Evolutionary conservation across 2,113 vertebrate genomes (phyloP).

Genomic region (Channa maculata): DNA sequence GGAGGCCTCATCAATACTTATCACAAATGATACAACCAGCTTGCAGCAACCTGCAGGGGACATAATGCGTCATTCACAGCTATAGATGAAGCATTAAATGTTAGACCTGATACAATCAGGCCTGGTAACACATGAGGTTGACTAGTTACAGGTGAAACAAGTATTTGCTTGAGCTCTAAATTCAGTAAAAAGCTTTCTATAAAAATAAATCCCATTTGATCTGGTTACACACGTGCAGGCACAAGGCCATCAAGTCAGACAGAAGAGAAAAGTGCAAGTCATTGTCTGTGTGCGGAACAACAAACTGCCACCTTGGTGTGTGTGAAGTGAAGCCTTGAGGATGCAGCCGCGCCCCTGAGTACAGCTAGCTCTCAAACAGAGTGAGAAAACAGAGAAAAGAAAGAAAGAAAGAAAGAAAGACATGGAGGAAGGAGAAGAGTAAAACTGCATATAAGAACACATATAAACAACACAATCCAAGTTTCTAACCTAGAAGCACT

Average conservation of each 20-base stretch:
- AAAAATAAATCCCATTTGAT: slow-evolving; percentile 72
- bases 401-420: slow-evolving; percentile 21
- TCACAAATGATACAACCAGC: slow-evolving; percentile 70
- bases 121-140: slow-evolving; percentile 45
- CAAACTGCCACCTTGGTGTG: slow-evolving; percentile 76
- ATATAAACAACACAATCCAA: slow-evolving; percentile 53
- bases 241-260: slow-evolving; percentile 63
- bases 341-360: slow-evolving; percentile 72
- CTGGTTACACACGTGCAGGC: slow-evolving; percentile 63
- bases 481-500: slow-evolving; percentile 49
- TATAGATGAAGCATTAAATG: slow-evolving; percentile 51
- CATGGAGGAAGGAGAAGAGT: slow-evolving; percentile 45
- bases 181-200: slow-evolving; percentile 49
- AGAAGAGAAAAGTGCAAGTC: slow-evolving; percentile 79
- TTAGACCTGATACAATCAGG: slow-evolving; percentile 55
- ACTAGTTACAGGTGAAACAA: slow-evolving; percentile 37
- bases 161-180: slow-evolving; percentile 49
- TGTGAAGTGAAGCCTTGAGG: slow-evolving; percentile 76
- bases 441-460: slow-evolving; percentile 42
- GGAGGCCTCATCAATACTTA: slow-evolving; percentile 75
- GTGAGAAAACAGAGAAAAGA: slow-evolving; percentile 23
- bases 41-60: slow-evolving; percentile 46
- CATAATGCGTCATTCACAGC: slow-evolving; percentile 66
- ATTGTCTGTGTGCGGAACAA: slow-evolving; percentile 74
- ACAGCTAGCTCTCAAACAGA: slow-evolving; percentile 56